Evolutionary conservation across 2,888 invertebrate species (phyloP), one percentile per base, ranked within the genome.

Genomic region (Boloria euphrosyne): DNA sequence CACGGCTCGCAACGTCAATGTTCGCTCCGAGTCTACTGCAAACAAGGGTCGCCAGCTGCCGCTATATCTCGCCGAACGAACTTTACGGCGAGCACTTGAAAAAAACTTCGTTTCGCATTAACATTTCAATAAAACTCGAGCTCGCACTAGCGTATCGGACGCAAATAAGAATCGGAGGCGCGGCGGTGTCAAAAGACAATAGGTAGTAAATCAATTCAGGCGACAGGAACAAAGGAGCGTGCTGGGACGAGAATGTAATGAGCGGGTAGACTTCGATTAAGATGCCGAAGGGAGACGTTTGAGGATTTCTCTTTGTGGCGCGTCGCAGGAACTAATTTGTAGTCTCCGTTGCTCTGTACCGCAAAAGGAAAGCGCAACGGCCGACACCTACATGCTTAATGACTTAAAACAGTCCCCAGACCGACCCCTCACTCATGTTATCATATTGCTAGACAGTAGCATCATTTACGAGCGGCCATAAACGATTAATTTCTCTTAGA

Each of bases 1-100:
- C 50, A 61, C 73, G 72, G 74, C 80, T 75, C 62, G 44, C 50
- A 61, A 68, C 69, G 78, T 80, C 81, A 78, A 80, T 76, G 79
- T 77, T 76, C 75, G 78, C 77, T 75, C 74, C 71, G 74, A 78
- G 78, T 80, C 76, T 79, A 80, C 81, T 80, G 82, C 82, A 84
- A 85, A 85, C 80, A 83, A 83, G 86, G 85, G 84, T 74, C 71
- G 74, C 77, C 89, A 89, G 85, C 89, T 89, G 89, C 84, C 84
- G 83, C 75, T 83, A 84, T 85, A 85, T 85, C 82, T 83, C 78
- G 70, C 78, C 78, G 78, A 82, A 82, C 82, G 79, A 78, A 82
- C 79, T 76, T 74, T 70, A 71, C 64, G 72, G 71, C 73, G 75
- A 74, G 76, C 81, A 80, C 75, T 76, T 73, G 70, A 69, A 78